Base-by-base conservation (phyloP, 2,888 invertebrate genomes). In the Cataglyphis cursor region DNA sequence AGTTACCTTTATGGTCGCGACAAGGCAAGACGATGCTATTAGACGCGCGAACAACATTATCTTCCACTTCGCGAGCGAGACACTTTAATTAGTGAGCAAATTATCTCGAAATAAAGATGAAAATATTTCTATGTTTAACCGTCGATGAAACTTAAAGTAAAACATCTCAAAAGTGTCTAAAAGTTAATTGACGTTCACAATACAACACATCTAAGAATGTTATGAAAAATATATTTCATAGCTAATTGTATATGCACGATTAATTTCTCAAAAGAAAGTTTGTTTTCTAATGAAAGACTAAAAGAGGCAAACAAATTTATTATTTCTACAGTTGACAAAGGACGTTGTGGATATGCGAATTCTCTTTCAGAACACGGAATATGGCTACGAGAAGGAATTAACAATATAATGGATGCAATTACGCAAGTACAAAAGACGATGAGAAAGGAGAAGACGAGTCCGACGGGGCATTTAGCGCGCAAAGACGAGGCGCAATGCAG, bases 381-480 rank as follows among this genome's bases (percentile, higher is more conserved):
- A 51, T 75, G 24, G 57, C 68, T 68, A 28, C 28, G 38, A 54
- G 38, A 31, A 78, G 31, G 70, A 78, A 70, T 54, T 70, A 70
- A 78, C 54, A 57, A 54, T 70, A 70, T 78, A 70, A 78, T 70
- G 31, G 57, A 57, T 24, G 78, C 57, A 70, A 78, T 64, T 81
- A 75, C 38, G 24, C 31, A 57, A 31, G 51, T 62, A 64, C 44
- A 65, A 75, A 75, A 74, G 41, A 57, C 12, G 28, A 12, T 8
- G 54, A 44, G 35, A 10, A 21, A 12, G 24, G 54, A 51, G 51
- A 75, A n/a, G 68, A 18, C 28, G 31, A 70, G 15, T 15, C n/a
- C 28, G 59, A 12, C 4, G 57, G 10, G 72, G 21, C 78, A 61
- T 62, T 82, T 78, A 78, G 78, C 51, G 24, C 12, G 12, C 18